phyloP scores from a whole-genome alignment of 2,797 vertebrate species.

The Notamacropus eugenii region DNA sequence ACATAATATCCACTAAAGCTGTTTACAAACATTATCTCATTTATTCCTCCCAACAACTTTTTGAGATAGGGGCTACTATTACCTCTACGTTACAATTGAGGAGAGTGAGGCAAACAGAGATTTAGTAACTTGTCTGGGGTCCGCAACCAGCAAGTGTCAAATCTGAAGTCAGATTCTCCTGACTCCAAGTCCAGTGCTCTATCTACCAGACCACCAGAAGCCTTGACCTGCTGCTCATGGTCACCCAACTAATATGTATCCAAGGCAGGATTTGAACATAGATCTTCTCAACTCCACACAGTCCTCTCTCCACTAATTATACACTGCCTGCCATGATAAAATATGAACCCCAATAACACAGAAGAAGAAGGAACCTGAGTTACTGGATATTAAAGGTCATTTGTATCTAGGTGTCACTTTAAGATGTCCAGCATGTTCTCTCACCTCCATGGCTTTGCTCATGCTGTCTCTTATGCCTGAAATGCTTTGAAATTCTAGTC shows the following conservation, averaged over 20 bases:
- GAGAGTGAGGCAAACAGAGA: neutral
- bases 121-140: too few relatives aligned
- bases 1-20: neutral
- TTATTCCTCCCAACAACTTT: neutral
- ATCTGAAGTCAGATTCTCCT: neutral
- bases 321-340: neutral
- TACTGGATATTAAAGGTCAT: neutral
- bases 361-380: neutral
- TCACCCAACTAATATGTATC: neutral
- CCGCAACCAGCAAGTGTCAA: neutral
- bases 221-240: neutral
- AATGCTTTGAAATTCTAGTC: neutral
- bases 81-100: neutral
- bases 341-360: neutral
- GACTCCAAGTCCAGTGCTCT: too few relatives aligned
- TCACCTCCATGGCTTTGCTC: neutral
- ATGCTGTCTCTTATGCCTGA: neutral
- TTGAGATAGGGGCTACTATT: neutral
- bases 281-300: neutral
- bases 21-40: neutral
- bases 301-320: neutral
- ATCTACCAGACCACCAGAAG: too few relatives aligned
- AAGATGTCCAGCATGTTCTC: neutral
- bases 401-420: neutral
- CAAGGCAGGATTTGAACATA: neutral